These are phyloP conservation scores for Bufo bufo DNA, from an alignment of 2,113 vertebrate genomes.

Conservation along the genomic window DNA sequence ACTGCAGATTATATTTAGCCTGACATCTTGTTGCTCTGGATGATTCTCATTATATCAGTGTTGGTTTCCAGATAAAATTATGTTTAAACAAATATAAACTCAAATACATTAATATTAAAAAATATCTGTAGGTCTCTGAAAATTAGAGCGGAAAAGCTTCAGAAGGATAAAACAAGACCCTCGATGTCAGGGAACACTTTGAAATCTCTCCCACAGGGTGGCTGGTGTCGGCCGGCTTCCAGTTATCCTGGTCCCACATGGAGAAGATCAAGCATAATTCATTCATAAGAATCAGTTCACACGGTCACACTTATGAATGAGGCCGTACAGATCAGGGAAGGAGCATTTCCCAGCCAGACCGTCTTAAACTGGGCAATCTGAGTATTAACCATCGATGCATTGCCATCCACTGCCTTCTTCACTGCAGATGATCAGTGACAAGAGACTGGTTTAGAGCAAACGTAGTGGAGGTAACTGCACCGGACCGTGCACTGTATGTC, in stretches of 20 bases:
- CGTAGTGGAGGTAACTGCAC: too few relatives aligned
- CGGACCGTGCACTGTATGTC: too few relatives aligned
- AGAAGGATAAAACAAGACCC: not conserved
- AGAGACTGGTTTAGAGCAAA: too few relatives aligned
- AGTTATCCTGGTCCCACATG: not conserved
- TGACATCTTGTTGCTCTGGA: not conserved
- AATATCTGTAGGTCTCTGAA: too few relatives aligned
- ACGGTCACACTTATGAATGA: slow-evolving; percentile 10
- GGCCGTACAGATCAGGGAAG: not conserved
- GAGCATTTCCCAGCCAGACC: not conserved
- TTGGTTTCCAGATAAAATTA: not conserved
- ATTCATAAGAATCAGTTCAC: slow-evolving; percentile 12
- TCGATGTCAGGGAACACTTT: not conserved
- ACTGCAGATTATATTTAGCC: not conserved
- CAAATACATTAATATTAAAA: not conserved
- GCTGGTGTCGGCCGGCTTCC: not conserved
- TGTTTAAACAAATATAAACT: not conserved
- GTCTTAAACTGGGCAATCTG: not conserved
- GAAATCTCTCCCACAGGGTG: not conserved
- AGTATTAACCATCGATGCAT: not conserved
- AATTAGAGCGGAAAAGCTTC: not conserved
- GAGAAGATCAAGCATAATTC: not conserved
- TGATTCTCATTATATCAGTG: not conserved
- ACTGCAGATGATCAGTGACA: too few relatives aligned
- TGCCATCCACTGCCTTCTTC: not conserved